Evolutionary conservation across 2,888 invertebrate species (phyloP).

Genomic region (Drosophila percnosoma): DNA sequence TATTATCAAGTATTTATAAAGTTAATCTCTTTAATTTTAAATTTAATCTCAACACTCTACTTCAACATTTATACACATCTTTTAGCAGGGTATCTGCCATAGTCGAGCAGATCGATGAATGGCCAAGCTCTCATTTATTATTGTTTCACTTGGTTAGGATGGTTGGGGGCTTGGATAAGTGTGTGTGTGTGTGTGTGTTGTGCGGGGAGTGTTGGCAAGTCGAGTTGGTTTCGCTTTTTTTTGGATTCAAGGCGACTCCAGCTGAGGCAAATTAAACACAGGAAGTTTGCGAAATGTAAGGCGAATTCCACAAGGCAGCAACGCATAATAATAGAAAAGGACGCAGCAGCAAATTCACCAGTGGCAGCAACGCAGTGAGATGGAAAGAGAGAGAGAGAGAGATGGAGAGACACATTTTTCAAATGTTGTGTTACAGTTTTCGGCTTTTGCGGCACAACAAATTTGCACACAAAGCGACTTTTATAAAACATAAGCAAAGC

Average conservation of each 20-base stretch:
- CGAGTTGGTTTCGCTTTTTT: slow-evolving; percentile 20
- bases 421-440: slow-evolving; percentile 51
- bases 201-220: slow-evolving; percentile 1
- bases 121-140: slow-evolving; percentile 37
- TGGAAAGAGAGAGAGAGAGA: slow-evolving; percentile 3
- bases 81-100: slow-evolving; percentile 11
- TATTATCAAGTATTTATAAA: neutral
- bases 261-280: slow-evolving; percentile 73
- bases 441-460: slow-evolving; percentile 45
- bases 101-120: neutral
- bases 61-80: neutral
- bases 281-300: slow-evolving; percentile 48
- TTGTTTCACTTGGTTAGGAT: slow-evolving; percentile 49
- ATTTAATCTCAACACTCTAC: neutral
- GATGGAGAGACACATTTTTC: slow-evolving; percentile 35
- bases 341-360: slow-evolving; percentile 44
- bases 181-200: neutral
- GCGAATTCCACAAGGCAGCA: slow-evolving; percentile 42
- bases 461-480: slow-evolving; percentile 64
- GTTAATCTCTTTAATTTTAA: neutral
- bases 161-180: neutral
- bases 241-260: slow-evolving; percentile 45
- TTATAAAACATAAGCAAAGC: slow-evolving; percentile 53
- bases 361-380: neutral
- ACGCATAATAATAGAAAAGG: slow-evolving; percentile 64